phyloP scores from a whole-genome alignment of 2,113 vertebrate genomes.

The Microcebus jonahi region DNA sequence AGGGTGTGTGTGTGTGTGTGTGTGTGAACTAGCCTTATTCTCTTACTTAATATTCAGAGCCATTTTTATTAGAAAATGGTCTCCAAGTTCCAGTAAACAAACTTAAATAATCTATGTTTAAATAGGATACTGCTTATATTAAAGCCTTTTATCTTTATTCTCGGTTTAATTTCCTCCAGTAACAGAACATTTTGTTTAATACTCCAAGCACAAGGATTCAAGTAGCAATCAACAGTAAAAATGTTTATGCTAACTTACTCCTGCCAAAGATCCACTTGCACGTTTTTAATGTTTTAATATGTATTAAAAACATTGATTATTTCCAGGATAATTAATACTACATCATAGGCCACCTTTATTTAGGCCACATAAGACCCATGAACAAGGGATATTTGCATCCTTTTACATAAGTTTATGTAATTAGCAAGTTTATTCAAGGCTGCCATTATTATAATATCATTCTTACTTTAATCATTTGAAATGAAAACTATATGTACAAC shows the following conservation, averaged over 20 bases:
- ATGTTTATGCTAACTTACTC: slow-evolving; percentile 24
- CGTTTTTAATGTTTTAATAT: slow-evolving; percentile 21
- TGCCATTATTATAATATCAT: neutral
- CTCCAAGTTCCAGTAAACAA: slow-evolving; percentile 40
- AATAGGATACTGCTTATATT: slow-evolving; percentile 44
- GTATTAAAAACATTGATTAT: slow-evolving; percentile 35
- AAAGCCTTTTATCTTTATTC: slow-evolving; percentile 64
- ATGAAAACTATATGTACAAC: neutral
- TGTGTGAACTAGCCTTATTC: neutral
- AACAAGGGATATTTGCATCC: neutral
- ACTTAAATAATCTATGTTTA: slow-evolving; percentile 42
- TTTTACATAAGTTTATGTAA: neutral
- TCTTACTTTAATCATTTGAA: slow-evolving; percentile 35
- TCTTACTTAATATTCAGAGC: slow-evolving; percentile 51
- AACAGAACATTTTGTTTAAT: slow-evolving; percentile 61
- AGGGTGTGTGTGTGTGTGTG: neutral
- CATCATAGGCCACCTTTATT: neutral
- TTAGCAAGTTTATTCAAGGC: neutral
- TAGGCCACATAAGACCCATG: neutral
- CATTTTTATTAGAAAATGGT: slow-evolving; percentile 41
- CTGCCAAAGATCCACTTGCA: neutral
- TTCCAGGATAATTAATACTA: neutral
- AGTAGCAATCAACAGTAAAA: slow-evolving; percentile 46
- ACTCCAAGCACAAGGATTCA: slow-evolving; percentile 23
- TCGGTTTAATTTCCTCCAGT: slow-evolving; percentile 61